Percentiles rank a stretch among this genome's conserved stretches.
phyloP scores from a whole-genome alignment of 2,888 invertebrate genomes.

The Scaptomyza parva region DNA sequence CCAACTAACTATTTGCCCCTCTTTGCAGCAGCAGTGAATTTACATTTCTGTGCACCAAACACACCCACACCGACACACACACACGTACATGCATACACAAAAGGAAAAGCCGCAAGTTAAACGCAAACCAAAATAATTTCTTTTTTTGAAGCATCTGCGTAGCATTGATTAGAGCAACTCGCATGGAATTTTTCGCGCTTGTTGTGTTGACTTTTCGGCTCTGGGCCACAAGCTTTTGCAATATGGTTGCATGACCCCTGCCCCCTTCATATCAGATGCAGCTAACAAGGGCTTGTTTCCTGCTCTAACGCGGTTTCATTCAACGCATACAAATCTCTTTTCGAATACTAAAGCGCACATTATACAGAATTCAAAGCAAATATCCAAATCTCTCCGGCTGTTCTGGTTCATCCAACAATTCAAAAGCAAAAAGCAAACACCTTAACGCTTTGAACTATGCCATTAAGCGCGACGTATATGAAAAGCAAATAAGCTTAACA shows the following conservation, averaged over 20 bases:
- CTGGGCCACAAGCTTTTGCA: conserved; percentile 5
- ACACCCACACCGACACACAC: no score
- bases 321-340: background rate
- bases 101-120: conserved; percentile 38
- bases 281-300: background rate
- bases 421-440: background rate
- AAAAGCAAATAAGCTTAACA: background rate
- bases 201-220: conserved; percentile 30
- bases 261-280: background rate
- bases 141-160: background rate
- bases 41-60: conserved; percentile 5
- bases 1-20: conserved; percentile 26
- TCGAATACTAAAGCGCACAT: background rate
- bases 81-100: no score
- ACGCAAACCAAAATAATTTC: conserved; percentile 19
- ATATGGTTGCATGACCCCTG: no score
- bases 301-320: background rate
- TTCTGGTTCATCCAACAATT: conserved; percentile 1
- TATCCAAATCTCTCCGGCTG: background rate
- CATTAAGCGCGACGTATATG: background rate
- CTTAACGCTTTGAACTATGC: background rate
- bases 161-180: conserved; percentile 40
- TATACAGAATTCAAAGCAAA: background rate
- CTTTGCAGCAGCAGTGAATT: conserved; percentile 16
- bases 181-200: conserved; percentile 31